Evolutionary conservation across 2,113 vertebrate genomes (phyloP), one percentile per base, ranked within the genome.

Genomic region (Sturnira hondurensis): DNA sequence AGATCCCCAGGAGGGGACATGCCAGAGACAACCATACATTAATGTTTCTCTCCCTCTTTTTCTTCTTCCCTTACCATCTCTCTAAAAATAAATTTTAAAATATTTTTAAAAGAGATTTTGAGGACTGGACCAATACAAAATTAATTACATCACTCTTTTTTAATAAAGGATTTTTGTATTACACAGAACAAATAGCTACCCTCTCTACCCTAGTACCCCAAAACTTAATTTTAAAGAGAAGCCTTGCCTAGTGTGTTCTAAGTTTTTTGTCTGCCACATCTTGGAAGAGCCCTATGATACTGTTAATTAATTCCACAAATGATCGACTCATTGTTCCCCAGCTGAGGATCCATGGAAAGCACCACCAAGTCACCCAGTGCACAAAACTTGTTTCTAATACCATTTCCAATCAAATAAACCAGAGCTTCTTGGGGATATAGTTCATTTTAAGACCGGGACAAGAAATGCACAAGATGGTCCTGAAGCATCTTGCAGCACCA

Each of bases 161-260:
- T 94, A 74, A 88, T 47, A n/a, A 78, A 74, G 28, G 26, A 85
- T 28, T 86, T 86, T 50, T 58, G 22, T 81, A 15, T 61, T 68
- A 76, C 7, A 28, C 17, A 63, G 12, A 74, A 58, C 43, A 80
- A 91, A 78, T 28, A 83, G 36, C 63, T 74, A 68, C 13, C 26
- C 10, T 71, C 10, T 71, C 43, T 22, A 56, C 7, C 19, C 7
- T 56, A 43, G 65, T 45, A 88, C 56, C 43, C 54, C 89, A 77
- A 85, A 95, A 93, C 28, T 88, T 94, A 73, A 33, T 91, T 54
- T 81, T 70, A 93, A 87, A 93, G 28, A 41, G 6, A 94, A 92
- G 14, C 41, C 14, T 12, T 50, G 33, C 50, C 41, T 65, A 76
- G 56, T 28, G 28, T 10, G 2, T 58, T 68, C 41, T 74, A 43